Evolutionary conservation across 2,797 vertebrate species (phyloP), one percentile per base, ranked within the genome.

Genomic region (Knipowitschia caucasica): DNA sequence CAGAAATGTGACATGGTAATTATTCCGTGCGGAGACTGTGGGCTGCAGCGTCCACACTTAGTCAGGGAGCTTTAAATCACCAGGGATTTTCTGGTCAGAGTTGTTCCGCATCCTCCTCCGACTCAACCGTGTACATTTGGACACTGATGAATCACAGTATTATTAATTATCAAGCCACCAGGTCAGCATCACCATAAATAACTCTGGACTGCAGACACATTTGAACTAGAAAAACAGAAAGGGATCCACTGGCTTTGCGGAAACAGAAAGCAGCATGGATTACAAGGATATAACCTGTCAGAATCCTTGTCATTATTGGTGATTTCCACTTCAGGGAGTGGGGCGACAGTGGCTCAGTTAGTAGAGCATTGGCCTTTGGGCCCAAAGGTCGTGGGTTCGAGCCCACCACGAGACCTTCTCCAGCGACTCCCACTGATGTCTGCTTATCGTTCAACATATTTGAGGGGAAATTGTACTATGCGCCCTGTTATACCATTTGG

Each of bases 81-180:
- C 0, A 34, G 53, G 65, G 74, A 64, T 56, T 72, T 69, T 77
- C 69, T 40, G 45, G 42, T 71, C 66, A 62, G 70, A 73, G 69
- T 67, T 56, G 59, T 5, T 58, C 73, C 64, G 54, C 67, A 54
- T 78, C 66, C 73, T 66, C 55, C 71, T 62, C 64, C 69, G 64
- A 64, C 66, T 56, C 63, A 60, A 64, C 70, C 64, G 39, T 67
- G 73, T 77, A 65, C 73, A 59, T 77, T 83, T 85, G 80, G 80
- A 85, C 69, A 31, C 51, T 66, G 77, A 88, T 87, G 82, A 88
- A 86, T 88, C 83, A 78, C 72, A 64, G 75, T 71, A 72, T 85
- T 88, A 89, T 86, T 86, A 89, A 88, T 89, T 83, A 84, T 70
- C 64, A 69, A n/a, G 59, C 79, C 53, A 40, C 47, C 80, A 69